Conservation (phyloP, 2,797 vertebrate species). For the Thunnus albacares region DNA sequence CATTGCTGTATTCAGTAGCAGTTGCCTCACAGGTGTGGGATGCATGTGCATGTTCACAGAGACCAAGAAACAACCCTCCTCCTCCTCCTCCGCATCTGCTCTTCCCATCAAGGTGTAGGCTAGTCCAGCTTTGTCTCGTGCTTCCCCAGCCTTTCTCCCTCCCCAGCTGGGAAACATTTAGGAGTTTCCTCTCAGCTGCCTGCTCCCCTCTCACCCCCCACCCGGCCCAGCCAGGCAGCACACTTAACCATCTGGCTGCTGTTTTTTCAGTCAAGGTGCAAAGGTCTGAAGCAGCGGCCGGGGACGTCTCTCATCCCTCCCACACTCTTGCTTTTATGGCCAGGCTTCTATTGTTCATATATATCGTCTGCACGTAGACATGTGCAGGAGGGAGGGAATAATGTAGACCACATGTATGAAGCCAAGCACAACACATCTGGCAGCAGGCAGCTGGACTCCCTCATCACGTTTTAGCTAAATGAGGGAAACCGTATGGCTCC, state of each 20-base stretch:
- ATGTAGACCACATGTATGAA: constrained; percentile 82
- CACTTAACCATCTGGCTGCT: constrained; percentile 80
- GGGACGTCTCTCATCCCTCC: constrained; percentile 73
- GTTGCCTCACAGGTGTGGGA: constrained; percentile 55
- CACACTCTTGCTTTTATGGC: constrained; percentile 75
- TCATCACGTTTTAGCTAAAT: constrained; percentile 77
- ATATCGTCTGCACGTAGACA: constrained; percentile 74
- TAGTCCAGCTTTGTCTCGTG: constrained; percentile 63
- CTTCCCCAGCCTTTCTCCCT: constrained; percentile 57
- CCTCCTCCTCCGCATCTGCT: constrained; percentile 65
- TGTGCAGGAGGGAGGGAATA: constrained; percentile 73
- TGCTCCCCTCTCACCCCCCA: constrained; percentile 23
- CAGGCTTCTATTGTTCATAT: constrained; percentile 79
- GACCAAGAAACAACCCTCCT: constrained; percentile 19
- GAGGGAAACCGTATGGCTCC: constrained; percentile 73
- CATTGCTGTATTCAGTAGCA: constrained; percentile 22
- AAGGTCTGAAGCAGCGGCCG: constrained; percentile 70
- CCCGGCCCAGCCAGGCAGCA: constrained; percentile 58
- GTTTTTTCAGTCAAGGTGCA: constrained; percentile 77
- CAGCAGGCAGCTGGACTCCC: constrained; percentile 78
- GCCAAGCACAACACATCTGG: constrained; percentile 85
- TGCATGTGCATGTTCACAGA: constrained; percentile 41
- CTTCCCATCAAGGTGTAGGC: constrained; percentile 77
- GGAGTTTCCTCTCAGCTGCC: constrained; percentile 83
- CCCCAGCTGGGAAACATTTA: constrained; percentile 86